Evolutionary conservation across 2,113 vertebrate genomes (phyloP).

Genomic region (Phalacrocorax brasilianus): DNA sequence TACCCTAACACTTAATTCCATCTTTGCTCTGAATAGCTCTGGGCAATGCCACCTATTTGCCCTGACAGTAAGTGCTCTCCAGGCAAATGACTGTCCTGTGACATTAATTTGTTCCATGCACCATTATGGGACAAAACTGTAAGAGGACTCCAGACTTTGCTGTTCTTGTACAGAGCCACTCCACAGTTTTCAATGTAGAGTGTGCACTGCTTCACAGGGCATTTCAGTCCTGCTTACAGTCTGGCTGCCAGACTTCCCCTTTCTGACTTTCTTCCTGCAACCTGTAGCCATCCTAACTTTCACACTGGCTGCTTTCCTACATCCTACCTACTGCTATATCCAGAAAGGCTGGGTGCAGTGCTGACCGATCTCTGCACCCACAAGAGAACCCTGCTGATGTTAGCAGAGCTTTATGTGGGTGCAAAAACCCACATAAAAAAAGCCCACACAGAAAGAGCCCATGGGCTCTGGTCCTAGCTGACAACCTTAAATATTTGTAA

Average conservation of each 20-base stretch:
- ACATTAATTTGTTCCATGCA: neutral
- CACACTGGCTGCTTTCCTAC: neutral
- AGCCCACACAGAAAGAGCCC: neutral
- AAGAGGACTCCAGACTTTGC: neutral
- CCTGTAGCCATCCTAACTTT: neutral
- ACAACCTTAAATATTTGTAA: neutral
- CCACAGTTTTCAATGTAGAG: no score
- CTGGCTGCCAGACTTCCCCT: neutral
- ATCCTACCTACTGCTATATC: neutral
- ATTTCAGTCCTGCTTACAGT: neutral
- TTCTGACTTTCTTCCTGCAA: neutral
- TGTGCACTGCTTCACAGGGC: fast-evolving
- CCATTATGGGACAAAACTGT: neutral
- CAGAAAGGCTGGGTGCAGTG: neutral
- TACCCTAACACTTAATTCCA: neutral
- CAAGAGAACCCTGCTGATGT: neutral
- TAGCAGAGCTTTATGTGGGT: neutral
- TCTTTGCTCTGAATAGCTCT: neutral
- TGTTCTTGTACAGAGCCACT: no score
- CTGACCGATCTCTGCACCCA: slow-evolving; percentile 3
- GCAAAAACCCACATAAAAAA: neutral
- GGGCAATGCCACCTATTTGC: neutral
- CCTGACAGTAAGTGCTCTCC: neutral
- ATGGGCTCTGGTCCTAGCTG: neutral
- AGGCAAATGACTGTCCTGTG: neutral